These are phyloP conservation scores for Odiellus spinosus DNA, from an alignment of 2,888 invertebrate species.

Conservation along the genomic window DNA sequence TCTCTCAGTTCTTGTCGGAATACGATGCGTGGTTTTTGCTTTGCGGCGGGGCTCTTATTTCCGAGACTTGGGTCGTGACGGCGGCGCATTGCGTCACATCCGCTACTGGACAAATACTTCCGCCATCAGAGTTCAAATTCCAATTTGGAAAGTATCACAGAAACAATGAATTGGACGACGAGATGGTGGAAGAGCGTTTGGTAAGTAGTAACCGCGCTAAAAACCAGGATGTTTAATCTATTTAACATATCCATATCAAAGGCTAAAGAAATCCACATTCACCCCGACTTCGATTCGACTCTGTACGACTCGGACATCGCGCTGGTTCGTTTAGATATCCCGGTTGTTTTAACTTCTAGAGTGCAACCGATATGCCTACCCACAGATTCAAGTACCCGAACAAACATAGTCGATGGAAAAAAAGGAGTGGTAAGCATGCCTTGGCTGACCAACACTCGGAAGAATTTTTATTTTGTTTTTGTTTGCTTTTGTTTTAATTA, in stretches of 20 bases:
- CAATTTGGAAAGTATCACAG: constrained; percentile 20
- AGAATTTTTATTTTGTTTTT: too few species aligned
- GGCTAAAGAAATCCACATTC: constrained; percentile 17
- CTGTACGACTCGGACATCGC: constrained; percentile 20
- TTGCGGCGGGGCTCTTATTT: constrained; percentile 18
- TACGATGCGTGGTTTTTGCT: constrained; percentile 14
- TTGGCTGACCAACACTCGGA: background rate
- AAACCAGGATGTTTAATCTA: too few species aligned
- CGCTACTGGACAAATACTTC: constrained; percentile 7
- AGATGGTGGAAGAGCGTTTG: constrained; percentile 16
- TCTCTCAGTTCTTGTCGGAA: constrained; percentile 13
- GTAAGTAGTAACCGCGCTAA: constrained; percentile 6
- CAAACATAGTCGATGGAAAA: constrained; percentile 16
- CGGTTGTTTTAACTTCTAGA: constrained; percentile 16
- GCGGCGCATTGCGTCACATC: constrained; percentile 21
- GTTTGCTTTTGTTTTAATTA: too few species aligned
- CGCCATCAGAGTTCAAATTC: constrained; percentile 14
- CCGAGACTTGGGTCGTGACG: constrained; percentile 19
- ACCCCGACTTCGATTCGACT: constrained; percentile 19
- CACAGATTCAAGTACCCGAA: constrained; percentile 12
- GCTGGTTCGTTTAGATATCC: constrained; percentile 14
- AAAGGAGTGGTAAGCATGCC: constrained; percentile 14
- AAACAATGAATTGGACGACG: constrained; percentile 17
- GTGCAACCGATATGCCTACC: constrained; percentile 20
- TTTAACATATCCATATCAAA: background rate